Evolutionary conservation across 2,888 invertebrate genomes (phyloP).

Genomic region (Dermolepida albohirtum): DNA sequence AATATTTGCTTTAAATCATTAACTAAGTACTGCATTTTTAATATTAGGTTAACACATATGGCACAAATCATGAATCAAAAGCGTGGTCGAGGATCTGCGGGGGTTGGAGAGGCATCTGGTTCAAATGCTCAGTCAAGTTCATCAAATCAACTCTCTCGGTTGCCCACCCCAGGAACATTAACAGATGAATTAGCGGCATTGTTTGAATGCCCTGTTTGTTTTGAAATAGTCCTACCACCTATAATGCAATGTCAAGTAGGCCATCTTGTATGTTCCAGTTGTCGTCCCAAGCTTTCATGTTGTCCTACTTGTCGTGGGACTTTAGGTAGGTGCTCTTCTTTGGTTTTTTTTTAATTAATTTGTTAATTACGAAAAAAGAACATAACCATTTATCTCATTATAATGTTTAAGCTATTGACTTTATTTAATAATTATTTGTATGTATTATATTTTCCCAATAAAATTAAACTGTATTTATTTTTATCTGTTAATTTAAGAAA

Average conservation of each 20-base stretch:
- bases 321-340: slow-evolving; percentile 69
- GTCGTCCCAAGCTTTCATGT: slow-evolving; percentile 95
- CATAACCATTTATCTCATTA: too few species aligned
- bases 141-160: slow-evolving; percentile 54
- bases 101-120: slow-evolving; percentile 52
- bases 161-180: slow-evolving; percentile 74
- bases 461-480: too few species aligned
- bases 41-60: slow-evolving; percentile 48
- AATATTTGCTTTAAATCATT: neutral
- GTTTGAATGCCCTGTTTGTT: slow-evolving; percentile 97
- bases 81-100: slow-evolving; percentile 55
- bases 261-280: slow-evolving; percentile 97
- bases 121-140: slow-evolving; percentile 52
- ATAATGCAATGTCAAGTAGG: slow-evolving; percentile 99
- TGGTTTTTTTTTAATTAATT: too few species aligned
- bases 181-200: slow-evolving; percentile 90
- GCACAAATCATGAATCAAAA: slow-evolving; percentile 59
- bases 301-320: slow-evolving; percentile 99
- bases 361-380: too few species aligned
- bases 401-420: too few species aligned
- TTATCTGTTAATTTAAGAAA: too few species aligned
- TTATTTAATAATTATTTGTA: too few species aligned
- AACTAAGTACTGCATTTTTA: slow-evolving; percentile 1
- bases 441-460: too few species aligned
- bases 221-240: slow-evolving; percentile 99